phyloP scores from a whole-genome alignment of 2,797 vertebrate genomes.

The Gadopsis bispinosus region DNA sequence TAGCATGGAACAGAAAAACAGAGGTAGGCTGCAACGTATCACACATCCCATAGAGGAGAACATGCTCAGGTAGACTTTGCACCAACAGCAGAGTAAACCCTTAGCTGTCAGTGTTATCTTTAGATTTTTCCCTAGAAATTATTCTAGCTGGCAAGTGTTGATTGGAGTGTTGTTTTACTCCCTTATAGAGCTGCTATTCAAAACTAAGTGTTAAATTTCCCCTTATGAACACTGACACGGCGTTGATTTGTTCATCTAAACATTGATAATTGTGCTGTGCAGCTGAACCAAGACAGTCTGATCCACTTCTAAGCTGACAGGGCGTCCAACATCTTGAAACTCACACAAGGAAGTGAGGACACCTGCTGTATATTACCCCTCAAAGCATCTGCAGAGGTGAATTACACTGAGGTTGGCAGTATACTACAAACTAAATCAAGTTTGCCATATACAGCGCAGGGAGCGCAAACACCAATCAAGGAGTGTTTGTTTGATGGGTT shows the following conservation, averaged over 20 bases:
- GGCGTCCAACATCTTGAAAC: slow-evolving; percentile 57
- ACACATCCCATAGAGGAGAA: neutral
- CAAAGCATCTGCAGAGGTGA: slow-evolving; percentile 64
- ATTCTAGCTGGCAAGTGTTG: slow-evolving; percentile 18
- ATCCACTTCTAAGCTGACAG: slow-evolving; percentile 59
- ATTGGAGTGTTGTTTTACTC: slow-evolving; percentile 18
- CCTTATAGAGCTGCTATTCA: neutral
- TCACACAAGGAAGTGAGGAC: slow-evolving; percentile 65
- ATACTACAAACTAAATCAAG: slow-evolving; percentile 58
- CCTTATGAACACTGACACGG: slow-evolving; percentile 27
- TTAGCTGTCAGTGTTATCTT: neutral
- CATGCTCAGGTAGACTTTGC: neutral
- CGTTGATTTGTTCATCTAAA: slow-evolving; percentile 38
- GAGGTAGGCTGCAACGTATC: slow-evolving; percentile 84
- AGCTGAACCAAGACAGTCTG: slow-evolving; percentile 39
- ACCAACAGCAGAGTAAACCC: slow-evolving; percentile 2
- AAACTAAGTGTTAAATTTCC: slow-evolving; percentile 19
- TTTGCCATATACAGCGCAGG: slow-evolving; percentile 40
- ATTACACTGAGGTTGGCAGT: slow-evolving; percentile 64
- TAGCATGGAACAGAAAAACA: slow-evolving; percentile 97
- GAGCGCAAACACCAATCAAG: slow-evolving; percentile 47
- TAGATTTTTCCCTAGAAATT: slow-evolving; percentile 10
- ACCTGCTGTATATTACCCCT: slow-evolving; percentile 60
- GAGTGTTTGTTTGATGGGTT: slow-evolving; percentile 32
- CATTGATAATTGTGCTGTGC: slow-evolving; percentile 41